Base-by-base conservation (phyloP, 2,113 vertebrate species). In the Mesembrinibis cayennensis region DNA sequence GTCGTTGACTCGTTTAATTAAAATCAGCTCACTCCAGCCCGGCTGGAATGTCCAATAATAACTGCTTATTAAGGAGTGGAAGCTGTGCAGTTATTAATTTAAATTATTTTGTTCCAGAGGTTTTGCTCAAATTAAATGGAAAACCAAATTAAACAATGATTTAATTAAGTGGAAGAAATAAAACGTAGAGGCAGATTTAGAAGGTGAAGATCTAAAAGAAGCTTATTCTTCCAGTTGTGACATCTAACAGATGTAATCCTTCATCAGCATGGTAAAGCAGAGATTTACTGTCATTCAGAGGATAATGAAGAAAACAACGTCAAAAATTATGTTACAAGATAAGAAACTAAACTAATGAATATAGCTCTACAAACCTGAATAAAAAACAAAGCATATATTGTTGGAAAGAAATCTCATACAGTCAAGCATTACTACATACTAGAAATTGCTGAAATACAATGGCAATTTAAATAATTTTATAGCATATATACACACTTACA, bases 31-130 rank as follows among this genome's bases (percentile, higher is more conserved):
- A 9, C 87, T 94, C 52, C 87, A 96, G 84, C 71, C 71, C 59
- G 84, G 13, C 82, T 86, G 74, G 76, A 97, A 96, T 73, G 87
- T 77, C 91, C 95, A 92, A 93, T 96, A 97, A 95, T 96, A 96
- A 94, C 89, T 83, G 89, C 94, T 96, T 96, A 94, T 97, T 96
- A 91, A 95, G 82, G 67, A 93, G 78, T 81, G 67, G 71, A 95
- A 96, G 87, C 91, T 90, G 82, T 25, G 34, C 91, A 74, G 87
- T 96, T 97, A 97, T 97, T 96, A 97, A 94, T 97, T 96, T 95
- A 97, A 96, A 97, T 96, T 94, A 96, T 96, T 97, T 96, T 96
- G 67, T 97, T 97, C 89, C 89, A 94, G 94, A 95, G 84, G 91
- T 96, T 97, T 97, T 96, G 50, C 87, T 94, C 84, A 97, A 96